Base-by-base conservation (phyloP, 1,140 invertebrate species). In the Teleogryllus occipitalis region DNA sequence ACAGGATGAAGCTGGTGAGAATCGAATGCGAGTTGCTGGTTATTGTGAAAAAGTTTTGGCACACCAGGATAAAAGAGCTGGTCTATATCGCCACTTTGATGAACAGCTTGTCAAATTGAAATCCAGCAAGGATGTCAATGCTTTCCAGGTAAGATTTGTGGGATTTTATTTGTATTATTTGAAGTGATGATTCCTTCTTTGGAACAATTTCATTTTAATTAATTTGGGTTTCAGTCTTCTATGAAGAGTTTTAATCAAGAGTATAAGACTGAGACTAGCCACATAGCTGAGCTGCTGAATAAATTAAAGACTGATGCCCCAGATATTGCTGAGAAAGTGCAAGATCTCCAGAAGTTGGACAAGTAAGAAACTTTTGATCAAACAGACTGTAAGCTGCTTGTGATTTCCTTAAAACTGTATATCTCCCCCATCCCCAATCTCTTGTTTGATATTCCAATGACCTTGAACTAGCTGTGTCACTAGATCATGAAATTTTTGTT, bases 71-170 rank as follows among this genome's bases (percentile, higher is more conserved):
- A 88, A 89, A 77, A 85, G 92, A 78, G 89, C 89, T 75, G 86
- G 86, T 14, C 87, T 91, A 4, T 94, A 93, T 82, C 88, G 90
- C 82, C 87, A 87, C 47, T 88, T 92, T 78, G 92, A 93, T 82
- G 90, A 92, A 81, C 90, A 91, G 74, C 83, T 93, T 65, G 86
- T 87, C 79, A 90, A 91, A 82, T 87, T 91, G 49, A 94, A 93
- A 84, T 82, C 87, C 0, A 90, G 87, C 76, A 93, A 93, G 84
- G 92, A 93, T 82, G 83, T 87, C 0, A 86, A 85, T 80, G 83
- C 87, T 7, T 92, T 91, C 79, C 83, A 84, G 75, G 82, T 85
- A 75, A 83, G 83, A 74, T 82, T 84, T 39, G 82, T 85, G 74
- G 83, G 83, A 74, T 82, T 14, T 65, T 75, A 77, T 77, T 3